Evolutionary conservation across 2,113 vertebrate genomes (phyloP), one percentile per base, ranked within the genome.

Genomic region (Amphiprion percula): DNA sequence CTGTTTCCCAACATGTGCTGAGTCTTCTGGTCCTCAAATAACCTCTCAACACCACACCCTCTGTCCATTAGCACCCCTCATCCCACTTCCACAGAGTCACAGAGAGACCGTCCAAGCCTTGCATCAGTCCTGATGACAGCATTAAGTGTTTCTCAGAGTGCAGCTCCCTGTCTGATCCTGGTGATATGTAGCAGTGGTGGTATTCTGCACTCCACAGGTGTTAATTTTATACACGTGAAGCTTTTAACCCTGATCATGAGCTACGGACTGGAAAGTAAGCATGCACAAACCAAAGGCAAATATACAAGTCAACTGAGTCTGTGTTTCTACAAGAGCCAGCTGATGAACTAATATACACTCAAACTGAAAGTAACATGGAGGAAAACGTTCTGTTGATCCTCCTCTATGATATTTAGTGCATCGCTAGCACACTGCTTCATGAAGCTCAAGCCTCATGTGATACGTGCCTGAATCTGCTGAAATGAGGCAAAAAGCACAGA

Each of bases 211-310:
- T 62, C 58, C 69, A 47, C 68, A 62, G 58, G 68, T 79, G 76
- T 85, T 91, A 72, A 84, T 90, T 83, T 82, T 86, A 86, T 47
- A 77, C 50, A 60, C 56, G 56, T 61, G 56, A 79, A 87, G 5
- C 77, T 77, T 85, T 89, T 82, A 68, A 82, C 84, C 24, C 41
- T 16, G 46, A 78, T 72, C 66, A 66, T 55, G 15, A 75, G 76
- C 68, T 63, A 76, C 60, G 56, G 58, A 77, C 78, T 81, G 66
- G 65, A 89, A 87, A 67, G 61, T 58, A 86, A 82, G 77, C 65
- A 81, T 26, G 23, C 47, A 61, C 52, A 80, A 74, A 80, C 87
- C 86, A 87, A 82, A 84, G 19, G 60, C 50, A 89, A 90, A 92
- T 52, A 88, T 63, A 76, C 84, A 83, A 65, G 59, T 68, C 60